These are phyloP conservation scores for Pyrgus malvae DNA, from an alignment of 2,888 invertebrate genomes.

Conservation along the genomic window DNA sequence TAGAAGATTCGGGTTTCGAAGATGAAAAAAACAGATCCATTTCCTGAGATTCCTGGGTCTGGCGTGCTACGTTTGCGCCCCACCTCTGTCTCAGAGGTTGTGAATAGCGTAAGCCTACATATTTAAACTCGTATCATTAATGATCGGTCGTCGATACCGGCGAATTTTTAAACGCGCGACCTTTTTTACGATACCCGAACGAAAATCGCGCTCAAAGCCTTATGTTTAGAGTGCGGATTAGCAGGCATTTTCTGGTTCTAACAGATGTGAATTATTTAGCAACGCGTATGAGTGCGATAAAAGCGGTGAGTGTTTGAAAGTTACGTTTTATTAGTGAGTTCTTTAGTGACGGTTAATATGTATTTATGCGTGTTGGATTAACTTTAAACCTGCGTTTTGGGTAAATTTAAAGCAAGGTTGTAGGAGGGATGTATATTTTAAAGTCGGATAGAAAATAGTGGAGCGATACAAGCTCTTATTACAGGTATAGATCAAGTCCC, in stretches of 20 bases:
- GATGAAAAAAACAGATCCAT: conserved; percentile 52
- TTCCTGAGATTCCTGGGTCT: conserved; percentile 65
- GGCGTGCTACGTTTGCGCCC: conserved; percentile 50
- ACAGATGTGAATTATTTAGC: conserved; percentile 36
- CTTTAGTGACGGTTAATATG: neutral
- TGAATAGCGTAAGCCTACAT: conserved; percentile 48
- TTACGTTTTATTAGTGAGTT: conserved; percentile 6
- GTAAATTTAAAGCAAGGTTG: neutral
- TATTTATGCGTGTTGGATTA: neutral
- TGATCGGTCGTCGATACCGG: conserved; percentile 58
- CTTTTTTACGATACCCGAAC: conserved; percentile 14
- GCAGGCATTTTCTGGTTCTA: conserved; percentile 29
- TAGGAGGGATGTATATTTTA: neutral
- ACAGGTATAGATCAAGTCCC: neutral
- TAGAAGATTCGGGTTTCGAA: conserved; percentile 73
- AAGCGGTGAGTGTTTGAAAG: conserved; percentile 34
- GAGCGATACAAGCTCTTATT: no score
- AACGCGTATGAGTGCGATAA: conserved; percentile 23
- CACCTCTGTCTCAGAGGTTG: conserved; percentile 54
- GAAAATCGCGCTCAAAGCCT: conserved; percentile 25
- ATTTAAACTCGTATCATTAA: conserved; percentile 70
- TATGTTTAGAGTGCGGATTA: conserved; percentile 36
- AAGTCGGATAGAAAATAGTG: no score
- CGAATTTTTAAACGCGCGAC: conserved; percentile 42
- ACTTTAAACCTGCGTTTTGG: neutral